Evolutionary conservation across 2,888 invertebrate species (phyloP).

Genomic region (Operophtera brumata): DNA sequence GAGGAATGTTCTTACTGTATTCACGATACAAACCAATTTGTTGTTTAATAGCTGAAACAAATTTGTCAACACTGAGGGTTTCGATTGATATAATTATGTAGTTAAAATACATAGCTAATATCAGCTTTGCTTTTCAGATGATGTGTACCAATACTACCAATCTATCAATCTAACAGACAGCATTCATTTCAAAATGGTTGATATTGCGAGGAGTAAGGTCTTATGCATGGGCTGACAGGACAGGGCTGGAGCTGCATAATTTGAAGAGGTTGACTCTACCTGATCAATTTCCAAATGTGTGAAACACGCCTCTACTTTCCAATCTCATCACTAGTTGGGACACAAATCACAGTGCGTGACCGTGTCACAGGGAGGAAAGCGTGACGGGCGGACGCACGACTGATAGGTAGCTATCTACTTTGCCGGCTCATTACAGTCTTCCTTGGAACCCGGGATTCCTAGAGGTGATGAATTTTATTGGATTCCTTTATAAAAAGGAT

Average conservation of each 20-base stretch:
- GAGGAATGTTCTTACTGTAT: background rate
- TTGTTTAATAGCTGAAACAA: too few species aligned
- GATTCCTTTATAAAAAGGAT: background rate
- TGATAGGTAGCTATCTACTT: constrained; percentile 30
- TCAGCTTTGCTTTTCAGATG: too few species aligned
- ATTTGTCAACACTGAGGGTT: too few species aligned
- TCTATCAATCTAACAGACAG: too few species aligned
- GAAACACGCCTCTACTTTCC: constrained; percentile 16
- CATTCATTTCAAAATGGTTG: too few species aligned
- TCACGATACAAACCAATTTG: constrained; percentile 1
- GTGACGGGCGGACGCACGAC: constrained; percentile 51
- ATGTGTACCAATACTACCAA: too few species aligned
- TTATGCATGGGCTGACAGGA: too few species aligned
- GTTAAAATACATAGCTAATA: too few species aligned
- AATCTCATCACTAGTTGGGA: constrained; percentile 21
- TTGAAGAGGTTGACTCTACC: too few species aligned
- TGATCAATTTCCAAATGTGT: background rate
- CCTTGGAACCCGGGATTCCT: constrained; percentile 32
- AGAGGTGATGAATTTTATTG: constrained; percentile 13
- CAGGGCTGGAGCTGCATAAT: too few species aligned
- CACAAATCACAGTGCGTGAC: constrained; percentile 50
- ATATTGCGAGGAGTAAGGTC: too few species aligned
- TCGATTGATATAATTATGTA: too few species aligned
- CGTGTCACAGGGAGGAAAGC: constrained; percentile 47
- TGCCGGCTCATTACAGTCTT: constrained; percentile 49